A percentile compares a stretch with the other conserved stretches of the same genome.
Evolutionary conservation across 2,113 vertebrate species (phyloP).

Genomic region (Aspiorhynchus laticeps): DNA sequence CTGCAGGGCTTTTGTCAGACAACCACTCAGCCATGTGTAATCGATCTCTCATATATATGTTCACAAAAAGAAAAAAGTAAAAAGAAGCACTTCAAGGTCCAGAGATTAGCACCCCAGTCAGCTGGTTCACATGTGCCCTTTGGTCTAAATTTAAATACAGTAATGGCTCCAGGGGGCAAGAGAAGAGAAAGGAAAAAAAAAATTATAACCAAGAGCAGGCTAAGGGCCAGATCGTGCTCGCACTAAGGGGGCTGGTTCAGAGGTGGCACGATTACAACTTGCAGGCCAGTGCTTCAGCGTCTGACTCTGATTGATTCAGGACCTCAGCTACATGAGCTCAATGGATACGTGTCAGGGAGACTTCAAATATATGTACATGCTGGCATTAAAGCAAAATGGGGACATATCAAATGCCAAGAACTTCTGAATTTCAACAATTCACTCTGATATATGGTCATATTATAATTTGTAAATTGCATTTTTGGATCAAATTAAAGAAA

Average conservation of each 20-base stretch:
- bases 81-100: constrained; percentile 72
- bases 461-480: background rate
- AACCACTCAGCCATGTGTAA: constrained; percentile 74
- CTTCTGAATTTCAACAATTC: background rate
- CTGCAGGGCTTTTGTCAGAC: constrained; percentile 77
- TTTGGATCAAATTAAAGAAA: background rate
- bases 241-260: constrained; percentile 62
- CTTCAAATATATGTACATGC: constrained; percentile 5
- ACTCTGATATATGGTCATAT: background rate
- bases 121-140: constrained; percentile 69
- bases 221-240: constrained; percentile 58
- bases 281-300: constrained; percentile 47
- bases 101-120: constrained; percentile 74
- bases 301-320: constrained; percentile 42
- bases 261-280: constrained; percentile 66
- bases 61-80: constrained; percentile 42
- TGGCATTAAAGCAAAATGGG: background rate
- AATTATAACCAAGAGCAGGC: constrained; percentile 67
- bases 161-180: constrained; percentile 64
- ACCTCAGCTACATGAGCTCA: constrained; percentile 32
- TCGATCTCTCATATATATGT: constrained; percentile 68
- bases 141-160: constrained; percentile 75
- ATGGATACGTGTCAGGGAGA: background rate
- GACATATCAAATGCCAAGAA: background rate
- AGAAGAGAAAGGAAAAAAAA: constrained; percentile 48